phyloP scores from a whole-genome alignment of 2,888 invertebrate genomes.

The Crocallis elinguaria region DNA sequence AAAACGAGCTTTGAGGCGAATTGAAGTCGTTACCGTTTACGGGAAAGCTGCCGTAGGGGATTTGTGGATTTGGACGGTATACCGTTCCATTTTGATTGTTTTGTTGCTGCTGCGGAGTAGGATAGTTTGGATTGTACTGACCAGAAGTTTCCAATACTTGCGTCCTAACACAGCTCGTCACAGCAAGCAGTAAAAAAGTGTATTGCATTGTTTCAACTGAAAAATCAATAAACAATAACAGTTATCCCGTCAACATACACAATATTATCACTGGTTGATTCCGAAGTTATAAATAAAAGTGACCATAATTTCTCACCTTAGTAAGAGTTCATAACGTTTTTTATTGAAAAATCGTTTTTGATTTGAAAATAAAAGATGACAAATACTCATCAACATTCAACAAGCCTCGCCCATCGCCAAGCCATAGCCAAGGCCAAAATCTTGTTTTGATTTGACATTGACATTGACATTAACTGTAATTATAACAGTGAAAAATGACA shows the following conservation, averaged over 20 bases:
- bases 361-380: conserved; percentile 52
- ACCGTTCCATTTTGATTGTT: conserved; percentile 59
- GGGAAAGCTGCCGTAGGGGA: conserved; percentile 75
- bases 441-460: background rate
- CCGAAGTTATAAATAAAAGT: background rate
- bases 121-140: conserved; percentile 66
- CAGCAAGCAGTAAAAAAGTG: conserved; percentile 59
- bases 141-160: conserved; percentile 61
- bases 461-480: background rate
- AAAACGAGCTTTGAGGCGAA: conserved; percentile 72
- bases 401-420: conserved; percentile 56
- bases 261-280: background rate
- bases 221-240: conserved; percentile 34
- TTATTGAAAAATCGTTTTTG: conserved; percentile 45
- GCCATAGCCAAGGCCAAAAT: background rate
- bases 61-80: conserved; percentile 66
- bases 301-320: conserved; percentile 22
- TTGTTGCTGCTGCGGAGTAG: conserved; percentile 59
- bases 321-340: conserved; percentile 36
- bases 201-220: conserved; percentile 61
- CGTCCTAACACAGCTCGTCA: conserved; percentile 60
- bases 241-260: background rate
- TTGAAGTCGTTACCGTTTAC: conserved; percentile 69
- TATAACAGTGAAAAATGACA: too few species aligned
- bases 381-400: conserved; percentile 39